Evolutionary conservation across 1,140 invertebrate species (phyloP).

Genomic region (Danaus plexippus): DNA sequence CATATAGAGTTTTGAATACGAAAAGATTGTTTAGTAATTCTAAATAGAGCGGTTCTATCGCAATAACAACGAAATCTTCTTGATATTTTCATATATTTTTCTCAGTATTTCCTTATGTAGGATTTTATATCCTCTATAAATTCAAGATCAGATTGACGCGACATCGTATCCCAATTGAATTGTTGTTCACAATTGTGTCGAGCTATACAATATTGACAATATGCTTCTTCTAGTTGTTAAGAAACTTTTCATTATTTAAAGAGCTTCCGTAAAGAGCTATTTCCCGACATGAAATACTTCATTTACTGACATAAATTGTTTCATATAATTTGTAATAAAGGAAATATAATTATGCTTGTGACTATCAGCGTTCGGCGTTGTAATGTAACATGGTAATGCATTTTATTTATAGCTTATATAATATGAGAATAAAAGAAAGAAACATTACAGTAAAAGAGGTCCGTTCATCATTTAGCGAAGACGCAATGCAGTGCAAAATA

Average conservation of each 20-base stretch:
- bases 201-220: conserved; percentile 9
- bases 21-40: no score
- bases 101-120: conserved; percentile 1
- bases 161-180: conserved; percentile 11
- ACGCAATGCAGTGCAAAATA: conserved; percentile 9
- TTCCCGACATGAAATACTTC: no score
- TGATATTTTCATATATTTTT: background rate
- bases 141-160: conserved; percentile 12
- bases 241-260: no score
- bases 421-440: conserved; percentile 28
- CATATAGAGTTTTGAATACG: no score
- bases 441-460: conserved; percentile 16
- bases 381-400: no score
- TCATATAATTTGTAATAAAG: no score
- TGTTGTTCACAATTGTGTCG: conserved; percentile 5
- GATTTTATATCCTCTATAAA: conserved; percentile 10
- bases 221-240: background rate
- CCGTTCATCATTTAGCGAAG: conserved; percentile 31
- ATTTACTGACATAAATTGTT: no score
- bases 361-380: no score
- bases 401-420: conserved; percentile 6
- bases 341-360: no score
- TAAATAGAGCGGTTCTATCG: no score
- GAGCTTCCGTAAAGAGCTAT: no score
- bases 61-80: no score